Evolutionary conservation across 2,888 invertebrate genomes (phyloP).

Genomic region (Dynastes hyllus): DNA sequence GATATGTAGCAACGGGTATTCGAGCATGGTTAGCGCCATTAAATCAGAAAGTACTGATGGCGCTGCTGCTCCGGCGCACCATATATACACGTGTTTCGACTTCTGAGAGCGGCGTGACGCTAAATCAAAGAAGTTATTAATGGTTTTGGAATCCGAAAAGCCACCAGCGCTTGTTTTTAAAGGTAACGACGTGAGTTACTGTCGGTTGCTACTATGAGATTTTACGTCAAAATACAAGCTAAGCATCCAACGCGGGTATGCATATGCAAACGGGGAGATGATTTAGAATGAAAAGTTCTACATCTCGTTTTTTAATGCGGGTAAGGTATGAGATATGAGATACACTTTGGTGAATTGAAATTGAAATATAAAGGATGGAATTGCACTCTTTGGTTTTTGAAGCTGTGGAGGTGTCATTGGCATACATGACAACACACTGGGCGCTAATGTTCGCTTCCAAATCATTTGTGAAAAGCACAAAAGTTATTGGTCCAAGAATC

Average conservation of each 20-base stretch:
- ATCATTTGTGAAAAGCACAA: too few species aligned
- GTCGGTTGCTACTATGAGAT: not conserved
- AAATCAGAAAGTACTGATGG: constrained; percentile 12
- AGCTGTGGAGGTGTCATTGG: too few species aligned
- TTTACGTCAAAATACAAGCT: not conserved
- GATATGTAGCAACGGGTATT: constrained; percentile 9
- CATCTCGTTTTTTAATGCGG: too few species aligned
- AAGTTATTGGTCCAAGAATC: too few species aligned
- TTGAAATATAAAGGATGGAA: too few species aligned
- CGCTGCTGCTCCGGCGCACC: not conserved
- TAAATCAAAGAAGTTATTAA: constrained; percentile 12
- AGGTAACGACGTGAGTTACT: constrained; percentile 7
- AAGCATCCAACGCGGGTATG: not conserved
- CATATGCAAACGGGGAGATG: not conserved
- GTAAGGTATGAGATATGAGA: too few species aligned
- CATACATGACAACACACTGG: too few species aligned
- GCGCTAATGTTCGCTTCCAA: too few species aligned
- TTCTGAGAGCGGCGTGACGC: not conserved
- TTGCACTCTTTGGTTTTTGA: too few species aligned
- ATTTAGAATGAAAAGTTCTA: too few species aligned
- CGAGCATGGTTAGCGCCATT: not conserved
- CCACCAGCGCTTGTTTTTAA: not conserved
- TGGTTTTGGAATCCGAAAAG: constrained; percentile 10
- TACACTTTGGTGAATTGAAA: too few species aligned
- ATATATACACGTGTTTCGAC: not conserved